Conservation (phyloP, 2,888 invertebrate species). For the Xanthia togata region DNA sequence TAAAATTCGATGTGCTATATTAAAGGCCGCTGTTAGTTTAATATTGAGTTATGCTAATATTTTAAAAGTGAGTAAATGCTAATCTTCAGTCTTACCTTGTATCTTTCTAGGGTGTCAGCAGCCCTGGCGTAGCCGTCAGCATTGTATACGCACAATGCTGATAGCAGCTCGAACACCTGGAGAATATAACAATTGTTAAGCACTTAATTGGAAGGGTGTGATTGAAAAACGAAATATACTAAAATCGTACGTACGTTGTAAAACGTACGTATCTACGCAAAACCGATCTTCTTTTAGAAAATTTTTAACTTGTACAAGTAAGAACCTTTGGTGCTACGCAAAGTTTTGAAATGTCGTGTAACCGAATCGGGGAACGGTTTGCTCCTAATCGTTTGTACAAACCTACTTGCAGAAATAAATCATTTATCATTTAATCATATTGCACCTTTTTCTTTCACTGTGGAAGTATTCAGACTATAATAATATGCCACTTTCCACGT, state of each 20-base stretch:
- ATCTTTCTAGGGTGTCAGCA: constrained; percentile 97
- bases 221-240: too few species aligned
- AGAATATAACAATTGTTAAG: not conserved
- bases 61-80: not conserved
- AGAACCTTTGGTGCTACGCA: not conserved
- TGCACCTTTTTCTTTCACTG: constrained; percentile 4
- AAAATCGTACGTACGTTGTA: too few species aligned
- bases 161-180: constrained; percentile 97
- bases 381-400: too few species aligned
- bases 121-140: constrained; percentile 96
- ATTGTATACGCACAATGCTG: constrained; percentile 98
- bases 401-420: too few species aligned
- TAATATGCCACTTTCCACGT: too few species aligned
- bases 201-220: too few species aligned
- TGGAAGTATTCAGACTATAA: too few species aligned
- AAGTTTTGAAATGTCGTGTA: constrained; percentile 1
- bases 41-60: not conserved
- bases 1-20: too few species aligned
- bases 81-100: constrained; percentile 92
- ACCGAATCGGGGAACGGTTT: constrained; percentile 7
- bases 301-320: not conserved
- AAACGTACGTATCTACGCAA: too few species aligned
- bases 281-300: not conserved
- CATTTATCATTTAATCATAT: too few species aligned
- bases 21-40: too few species aligned